Evolutionary conservation across 1,140 invertebrate species (phyloP).

Genomic region (Tetraneura akinire): DNA sequence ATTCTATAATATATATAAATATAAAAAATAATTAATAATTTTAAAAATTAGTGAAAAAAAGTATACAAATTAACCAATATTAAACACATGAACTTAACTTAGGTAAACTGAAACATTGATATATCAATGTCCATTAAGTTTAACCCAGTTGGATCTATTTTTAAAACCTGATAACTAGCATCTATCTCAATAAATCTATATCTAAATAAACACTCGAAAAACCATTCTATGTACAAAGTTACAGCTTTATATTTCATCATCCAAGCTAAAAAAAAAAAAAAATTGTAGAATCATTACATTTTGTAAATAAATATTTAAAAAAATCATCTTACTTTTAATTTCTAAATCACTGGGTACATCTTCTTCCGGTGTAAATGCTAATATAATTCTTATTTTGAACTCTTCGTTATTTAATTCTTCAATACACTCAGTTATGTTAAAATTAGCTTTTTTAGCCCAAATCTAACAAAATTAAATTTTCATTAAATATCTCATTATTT

Average conservation of each 20-base stretch:
- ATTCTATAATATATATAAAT: too few species aligned
- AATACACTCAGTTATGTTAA: background rate
- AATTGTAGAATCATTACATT: background rate
- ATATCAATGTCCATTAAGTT: background rate
- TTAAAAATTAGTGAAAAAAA: too few species aligned
- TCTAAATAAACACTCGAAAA: conserved; percentile 15
- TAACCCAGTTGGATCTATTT: background rate
- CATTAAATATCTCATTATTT: too few species aligned
- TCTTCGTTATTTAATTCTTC: background rate
- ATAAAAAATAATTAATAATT: too few species aligned
- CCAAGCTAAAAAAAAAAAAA: conserved; percentile 11
- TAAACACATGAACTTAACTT: too few species aligned
- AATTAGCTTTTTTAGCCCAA: conserved; percentile 18
- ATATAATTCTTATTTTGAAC: conserved; percentile 5
- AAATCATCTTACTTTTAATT: background rate
- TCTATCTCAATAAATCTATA: conserved; percentile 11
- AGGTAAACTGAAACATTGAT: background rate
- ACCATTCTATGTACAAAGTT: conserved; percentile 15
- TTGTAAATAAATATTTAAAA: too few species aligned
- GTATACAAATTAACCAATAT: too few species aligned
- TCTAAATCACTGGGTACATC: background rate
- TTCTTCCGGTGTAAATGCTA: background rate
- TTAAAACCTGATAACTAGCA: background rate
- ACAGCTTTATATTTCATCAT: conserved; percentile 1
- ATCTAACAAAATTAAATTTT: background rate